Evolutionary conservation across 2,113 vertebrate genomes (phyloP).

Genomic region (Propithecus coquereli): DNA sequence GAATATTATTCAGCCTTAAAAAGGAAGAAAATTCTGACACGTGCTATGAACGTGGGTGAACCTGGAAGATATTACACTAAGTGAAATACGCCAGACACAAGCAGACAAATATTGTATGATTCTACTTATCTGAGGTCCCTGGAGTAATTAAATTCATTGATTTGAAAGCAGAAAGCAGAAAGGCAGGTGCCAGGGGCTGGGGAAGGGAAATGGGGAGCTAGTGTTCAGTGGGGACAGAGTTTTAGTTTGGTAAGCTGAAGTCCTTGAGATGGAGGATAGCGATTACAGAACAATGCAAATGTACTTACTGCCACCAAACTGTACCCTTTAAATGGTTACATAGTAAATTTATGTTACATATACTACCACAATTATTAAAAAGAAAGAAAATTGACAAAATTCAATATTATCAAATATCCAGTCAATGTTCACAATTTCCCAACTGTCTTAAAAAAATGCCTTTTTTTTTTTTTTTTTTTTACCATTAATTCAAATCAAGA

Average conservation of each 20-base stretch:
- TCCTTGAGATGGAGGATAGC: not conserved
- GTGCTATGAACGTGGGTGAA: not conserved
- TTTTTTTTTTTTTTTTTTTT: too few species aligned
- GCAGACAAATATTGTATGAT: not conserved
- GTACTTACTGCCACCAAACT: too few species aligned
- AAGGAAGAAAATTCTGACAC: not conserved
- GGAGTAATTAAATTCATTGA: accelerated
- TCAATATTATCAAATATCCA: not conserved
- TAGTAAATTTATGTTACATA: not conserved
- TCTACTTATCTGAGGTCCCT: too few species aligned
- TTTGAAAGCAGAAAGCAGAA: not conserved
- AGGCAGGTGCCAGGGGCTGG: not conserved
- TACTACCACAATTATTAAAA: not conserved
- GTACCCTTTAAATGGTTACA: not conserved
- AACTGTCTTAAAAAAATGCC: not conserved
- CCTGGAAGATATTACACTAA: not conserved
- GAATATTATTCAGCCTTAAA: not conserved
- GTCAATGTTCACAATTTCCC: not conserved
- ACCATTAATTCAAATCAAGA: not conserved
- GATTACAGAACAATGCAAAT: too few species aligned
- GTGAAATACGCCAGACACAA: not conserved
- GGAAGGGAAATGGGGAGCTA: too few species aligned
- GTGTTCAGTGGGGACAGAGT: not conserved
- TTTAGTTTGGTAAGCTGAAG: not conserved
- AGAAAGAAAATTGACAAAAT: not conserved